These are phyloP conservation scores for Epistrophella euchroma DNA, from an alignment of 2,888 invertebrate genomes.

Conservation along the genomic window DNA sequence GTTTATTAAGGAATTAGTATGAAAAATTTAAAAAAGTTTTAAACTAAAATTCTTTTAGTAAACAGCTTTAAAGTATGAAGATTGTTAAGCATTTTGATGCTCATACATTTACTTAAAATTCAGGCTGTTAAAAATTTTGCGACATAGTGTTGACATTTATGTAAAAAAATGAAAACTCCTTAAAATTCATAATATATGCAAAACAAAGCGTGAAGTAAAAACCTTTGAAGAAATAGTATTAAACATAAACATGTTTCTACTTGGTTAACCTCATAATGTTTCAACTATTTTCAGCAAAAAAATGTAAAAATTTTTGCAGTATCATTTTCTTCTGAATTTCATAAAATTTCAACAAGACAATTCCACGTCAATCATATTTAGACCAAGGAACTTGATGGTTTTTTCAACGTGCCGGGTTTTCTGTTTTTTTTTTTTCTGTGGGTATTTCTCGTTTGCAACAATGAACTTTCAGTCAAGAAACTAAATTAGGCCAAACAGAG, in stretches of 20 bases:
- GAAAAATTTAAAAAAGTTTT: no score
- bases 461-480: slow-evolving; percentile 52
- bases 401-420: background rate
- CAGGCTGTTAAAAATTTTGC: no score
- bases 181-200: no score
- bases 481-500: slow-evolving; percentile 63
- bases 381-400: slow-evolving; percentile 11
- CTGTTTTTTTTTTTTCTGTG: background rate
- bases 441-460: background rate
- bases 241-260: background rate
- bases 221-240: background rate
- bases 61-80: no score
- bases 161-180: background rate
- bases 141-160: no score
- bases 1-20: no score
- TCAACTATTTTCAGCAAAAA: background rate
- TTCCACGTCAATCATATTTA: slow-evolving; percentile 26
- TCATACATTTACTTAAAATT: no score
- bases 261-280: background rate
- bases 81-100: no score
- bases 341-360: slow-evolving; percentile 17
- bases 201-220: background rate
- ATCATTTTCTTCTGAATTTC: background rate
- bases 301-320: background rate
- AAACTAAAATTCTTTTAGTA: no score